A percentile compares a stretch with the other conserved stretches of the same genome.
These are phyloP conservation scores for Stenotaenia linearis DNA, from an alignment of 2,888 invertebrate species.

Conservation along the genomic window DNA sequence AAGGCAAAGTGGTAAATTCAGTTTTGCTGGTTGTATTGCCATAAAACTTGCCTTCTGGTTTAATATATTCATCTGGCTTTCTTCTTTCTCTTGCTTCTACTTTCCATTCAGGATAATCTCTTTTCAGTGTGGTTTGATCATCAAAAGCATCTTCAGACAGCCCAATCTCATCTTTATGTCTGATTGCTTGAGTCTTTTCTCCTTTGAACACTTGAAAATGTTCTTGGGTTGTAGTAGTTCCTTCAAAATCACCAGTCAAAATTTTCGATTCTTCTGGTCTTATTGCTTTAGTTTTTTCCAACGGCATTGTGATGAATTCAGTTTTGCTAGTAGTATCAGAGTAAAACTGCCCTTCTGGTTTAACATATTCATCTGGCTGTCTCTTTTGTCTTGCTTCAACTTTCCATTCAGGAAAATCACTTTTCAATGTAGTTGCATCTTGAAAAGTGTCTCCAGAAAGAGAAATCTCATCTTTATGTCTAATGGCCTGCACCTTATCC, in stretches of 20 bases:
- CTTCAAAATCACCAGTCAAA: not conserved
- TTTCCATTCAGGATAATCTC: no score
- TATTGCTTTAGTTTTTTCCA: no score
- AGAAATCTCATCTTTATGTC: not conserved
- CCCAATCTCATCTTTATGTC: not conserved
- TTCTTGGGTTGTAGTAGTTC: not conserved
- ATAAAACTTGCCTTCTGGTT: no score
- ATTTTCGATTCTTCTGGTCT: not conserved
- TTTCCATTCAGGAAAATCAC: constrained; percentile 28
- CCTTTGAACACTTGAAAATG: not conserved
- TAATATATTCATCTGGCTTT: not conserved
- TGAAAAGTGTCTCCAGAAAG: not conserved
- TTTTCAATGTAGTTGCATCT: not conserved
- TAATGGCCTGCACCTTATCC: not conserved
- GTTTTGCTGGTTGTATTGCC: not conserved
- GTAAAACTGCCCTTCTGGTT: no score
- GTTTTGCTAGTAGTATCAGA: no score
- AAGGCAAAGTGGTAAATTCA: not conserved
- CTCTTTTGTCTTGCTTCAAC: not conserved
- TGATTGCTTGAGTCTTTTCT: not conserved
- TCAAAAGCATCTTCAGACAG: not conserved
- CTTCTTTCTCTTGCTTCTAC: no score
- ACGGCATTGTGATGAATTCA: no score
- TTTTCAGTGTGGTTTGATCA: no score
- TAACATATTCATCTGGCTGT: not conserved